A percentile compares a stretch with the other conserved stretches of the same genome.
phyloP scores from a whole-genome alignment of 2,113 vertebrate genomes.

The Catagonus wagneri region DNA sequence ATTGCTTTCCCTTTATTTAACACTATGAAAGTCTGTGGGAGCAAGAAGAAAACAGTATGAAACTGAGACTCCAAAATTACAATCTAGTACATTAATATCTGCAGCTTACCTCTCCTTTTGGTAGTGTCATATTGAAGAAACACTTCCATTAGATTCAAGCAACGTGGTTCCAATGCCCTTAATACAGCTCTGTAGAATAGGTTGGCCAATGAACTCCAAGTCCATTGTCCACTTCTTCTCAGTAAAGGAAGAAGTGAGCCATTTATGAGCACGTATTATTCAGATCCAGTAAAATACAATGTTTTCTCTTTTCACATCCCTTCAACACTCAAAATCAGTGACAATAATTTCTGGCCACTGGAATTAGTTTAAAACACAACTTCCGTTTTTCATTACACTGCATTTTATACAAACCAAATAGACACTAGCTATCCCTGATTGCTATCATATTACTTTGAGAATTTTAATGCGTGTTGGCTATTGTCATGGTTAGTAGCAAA shows the following conservation, averaged over 20 bases:
- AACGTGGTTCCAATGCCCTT: not conserved
- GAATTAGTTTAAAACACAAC: not conserved
- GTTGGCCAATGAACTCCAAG: not conserved
- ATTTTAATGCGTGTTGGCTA: not conserved
- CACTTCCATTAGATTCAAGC: not conserved
- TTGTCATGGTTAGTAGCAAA: not conserved
- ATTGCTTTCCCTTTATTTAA: constrained; percentile 96
- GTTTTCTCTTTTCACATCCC: not conserved
- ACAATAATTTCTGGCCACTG: not conserved
- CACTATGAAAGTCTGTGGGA: constrained; percentile 96
- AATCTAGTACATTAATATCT: not conserved
- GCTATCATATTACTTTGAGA: not conserved
- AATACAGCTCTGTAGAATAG: not conserved
- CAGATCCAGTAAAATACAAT: not conserved
- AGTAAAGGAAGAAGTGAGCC: not conserved
- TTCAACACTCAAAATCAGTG: not conserved
- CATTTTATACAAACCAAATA: not conserved
- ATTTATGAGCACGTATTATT: not conserved
- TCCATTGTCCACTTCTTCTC: not conserved
- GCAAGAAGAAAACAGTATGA: constrained; percentile 67
- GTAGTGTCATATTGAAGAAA: not conserved
- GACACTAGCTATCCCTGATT: not conserved
- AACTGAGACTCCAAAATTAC: not conserved
- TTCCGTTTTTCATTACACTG: not conserved
- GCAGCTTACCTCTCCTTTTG: not conserved